phyloP scores from a whole-genome alignment of 2,797 vertebrate species.

The Alexandromys oeconomus region DNA sequence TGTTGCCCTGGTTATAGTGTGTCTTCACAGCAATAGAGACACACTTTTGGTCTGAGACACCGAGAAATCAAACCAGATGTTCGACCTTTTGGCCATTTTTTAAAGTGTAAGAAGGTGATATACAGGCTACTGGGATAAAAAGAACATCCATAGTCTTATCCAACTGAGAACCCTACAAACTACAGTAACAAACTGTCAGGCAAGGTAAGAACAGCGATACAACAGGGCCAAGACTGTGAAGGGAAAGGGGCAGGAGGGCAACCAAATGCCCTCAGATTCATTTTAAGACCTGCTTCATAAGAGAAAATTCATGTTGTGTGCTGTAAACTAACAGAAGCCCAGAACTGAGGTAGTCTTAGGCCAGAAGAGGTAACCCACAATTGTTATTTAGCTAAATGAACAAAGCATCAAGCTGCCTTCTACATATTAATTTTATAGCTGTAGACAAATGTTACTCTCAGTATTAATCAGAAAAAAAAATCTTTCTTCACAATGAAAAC shows the following conservation, averaged over 20 bases:
- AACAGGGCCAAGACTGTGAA: not conserved
- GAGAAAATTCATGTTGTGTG: not conserved
- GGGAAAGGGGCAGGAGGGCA: not conserved
- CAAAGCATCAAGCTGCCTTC: not conserved
- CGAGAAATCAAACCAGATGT: not conserved
- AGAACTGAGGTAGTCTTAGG: no score
- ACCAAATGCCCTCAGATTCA: no score
- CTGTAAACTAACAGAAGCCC: not conserved
- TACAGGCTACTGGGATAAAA: not conserved
- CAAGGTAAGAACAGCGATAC: not conserved
- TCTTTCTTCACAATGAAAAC: not conserved
- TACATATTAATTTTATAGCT: not conserved
- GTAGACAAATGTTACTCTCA: not conserved
- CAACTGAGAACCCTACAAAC: not conserved
- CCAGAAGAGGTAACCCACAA: not conserved
- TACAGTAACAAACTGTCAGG: not conserved
- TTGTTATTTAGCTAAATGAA: not conserved
- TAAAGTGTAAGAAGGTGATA: not conserved
- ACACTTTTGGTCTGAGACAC: not conserved
- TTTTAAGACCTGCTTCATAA: not conserved
- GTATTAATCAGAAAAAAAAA: not conserved
- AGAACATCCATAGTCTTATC: not conserved
- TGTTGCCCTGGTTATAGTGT: not conserved
- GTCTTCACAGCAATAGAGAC: not conserved
- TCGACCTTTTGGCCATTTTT: not conserved